Base-by-base conservation (phyloP, 2,113 vertebrate genomes). In the Chaetodon trifascialis region DNA sequence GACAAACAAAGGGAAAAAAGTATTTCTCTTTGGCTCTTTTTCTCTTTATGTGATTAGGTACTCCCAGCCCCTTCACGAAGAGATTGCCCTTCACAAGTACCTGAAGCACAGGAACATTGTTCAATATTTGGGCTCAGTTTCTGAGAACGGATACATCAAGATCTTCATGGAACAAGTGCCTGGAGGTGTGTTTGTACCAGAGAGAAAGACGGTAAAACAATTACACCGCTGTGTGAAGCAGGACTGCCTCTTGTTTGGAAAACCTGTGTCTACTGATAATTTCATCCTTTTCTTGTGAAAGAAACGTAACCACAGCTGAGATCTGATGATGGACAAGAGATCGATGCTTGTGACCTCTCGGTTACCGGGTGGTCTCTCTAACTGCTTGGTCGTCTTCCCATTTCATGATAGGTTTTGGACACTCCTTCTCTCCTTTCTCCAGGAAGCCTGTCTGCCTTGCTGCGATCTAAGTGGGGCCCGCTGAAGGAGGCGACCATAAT, bases 111-210 rank as follows among this genome's bases (percentile, higher is more conserved):
- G 98, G 94, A 99, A 99, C 93, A 99, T 99, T 59, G 98, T 99
- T 73, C 98, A 99, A 86, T 99, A 99, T 92, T 90, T 99, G 92
- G 98, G 98, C 71, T 99, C 98, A 7, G 94, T 99, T 83, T 99
- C 98, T 76, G 98, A 99, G 90, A 96, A 97, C 34, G 96, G 97
- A 69, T 99, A 99, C 94, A 99, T 99, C 94, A 99, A 99, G 94
- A 99, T 99, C 92, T 99, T 99, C 91, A 99, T 99, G 98, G 98
- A 99, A 82, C 98, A 99, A 86, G 98, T 99, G 46, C 98, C 98
- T 44, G 98, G 98, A 95, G 98, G 64, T 92, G 62, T 44, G 86
- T 77, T 46, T 77, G 70, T 47, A 16, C 4, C 0, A 42, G 3
- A 65, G 74, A 60, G 54, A 44, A 25, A 52, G 12, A 36, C 30